phyloP scores from a whole-genome alignment of 2,797 vertebrate genomes.

The Lophotriccus pileatus region DNA sequence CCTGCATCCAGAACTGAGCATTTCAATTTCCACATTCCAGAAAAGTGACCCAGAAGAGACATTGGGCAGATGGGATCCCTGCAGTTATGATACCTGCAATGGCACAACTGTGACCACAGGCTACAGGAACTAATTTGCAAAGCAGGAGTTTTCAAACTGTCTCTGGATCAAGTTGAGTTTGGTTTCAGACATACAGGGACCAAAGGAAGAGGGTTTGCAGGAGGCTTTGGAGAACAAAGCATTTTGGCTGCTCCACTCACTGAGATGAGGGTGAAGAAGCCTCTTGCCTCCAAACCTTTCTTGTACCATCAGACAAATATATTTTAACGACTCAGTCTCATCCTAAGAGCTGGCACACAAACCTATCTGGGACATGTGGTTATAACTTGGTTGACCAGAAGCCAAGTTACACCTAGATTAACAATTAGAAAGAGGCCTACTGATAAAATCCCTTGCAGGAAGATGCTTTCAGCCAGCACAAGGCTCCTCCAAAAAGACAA shows the following conservation, averaged over 20 bases:
- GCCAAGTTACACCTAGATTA: not conserved
- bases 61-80: fast-evolving
- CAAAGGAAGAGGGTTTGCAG: not conserved
- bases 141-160: not conserved
- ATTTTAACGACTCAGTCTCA: not conserved
- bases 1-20: not conserved
- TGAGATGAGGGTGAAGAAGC: not conserved
- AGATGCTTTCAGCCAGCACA: not conserved
- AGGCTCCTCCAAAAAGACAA: not conserved
- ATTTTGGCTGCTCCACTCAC: not conserved
- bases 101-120: not conserved
- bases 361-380: not conserved
- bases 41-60: not conserved
- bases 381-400: not conserved
- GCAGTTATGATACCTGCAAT: fast-evolving
- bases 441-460: not conserved
- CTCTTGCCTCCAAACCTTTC: not conserved
- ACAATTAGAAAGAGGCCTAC: not conserved
- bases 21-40: not conserved
- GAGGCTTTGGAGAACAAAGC: not conserved
- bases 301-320: not conserved
- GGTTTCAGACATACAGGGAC: not conserved
- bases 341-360: not conserved
- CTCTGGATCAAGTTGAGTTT: not conserved
- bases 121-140: not conserved